These are phyloP conservation scores for Drosophila subobscura DNA, from an alignment of 1,140 invertebrate species.

Conservation along the genomic window DNA sequence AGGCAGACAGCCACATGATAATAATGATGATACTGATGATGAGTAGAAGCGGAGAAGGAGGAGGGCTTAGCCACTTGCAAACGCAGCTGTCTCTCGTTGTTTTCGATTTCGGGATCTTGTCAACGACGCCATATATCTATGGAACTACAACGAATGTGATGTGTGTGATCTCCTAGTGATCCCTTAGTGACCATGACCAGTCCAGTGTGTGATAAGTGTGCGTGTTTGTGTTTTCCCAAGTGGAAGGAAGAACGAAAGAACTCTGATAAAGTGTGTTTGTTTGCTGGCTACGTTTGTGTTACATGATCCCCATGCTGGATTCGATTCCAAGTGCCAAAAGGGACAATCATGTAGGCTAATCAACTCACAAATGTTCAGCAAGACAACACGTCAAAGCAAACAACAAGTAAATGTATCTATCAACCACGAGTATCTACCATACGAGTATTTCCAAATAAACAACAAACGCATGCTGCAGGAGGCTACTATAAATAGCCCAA, in stretches of 20 bases:
- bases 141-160: background rate
- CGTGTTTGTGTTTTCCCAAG: background rate
- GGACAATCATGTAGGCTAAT: conserved; percentile 48
- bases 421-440: conserved; percentile 1
- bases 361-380: conserved; percentile 80
- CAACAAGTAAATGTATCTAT: conserved; percentile 37
- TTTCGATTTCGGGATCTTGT: conserved; percentile 83
- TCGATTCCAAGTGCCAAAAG: conserved; percentile 1
- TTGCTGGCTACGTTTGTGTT: conserved; percentile 80
- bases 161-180: conserved; percentile 18
- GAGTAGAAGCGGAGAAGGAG: no score
- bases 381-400: conserved; percentile 78
- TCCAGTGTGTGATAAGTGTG: no score
- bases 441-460: conserved; percentile 34
- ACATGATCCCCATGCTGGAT: conserved; percentile 21
- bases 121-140: conserved; percentile 49
- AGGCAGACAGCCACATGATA: background rate
- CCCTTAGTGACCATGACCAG: no score
- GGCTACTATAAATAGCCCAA: conserved; percentile 40
- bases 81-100: conserved; percentile 83
- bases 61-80: conserved; percentile 18
- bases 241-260: conserved; percentile 31
- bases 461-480: conserved; percentile 34
- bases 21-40: no score
- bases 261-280: conserved; percentile 80